Evolutionary conservation across 2,797 vertebrate genomes (phyloP).

Genomic region (Rhyacichthys aspro): DNA sequence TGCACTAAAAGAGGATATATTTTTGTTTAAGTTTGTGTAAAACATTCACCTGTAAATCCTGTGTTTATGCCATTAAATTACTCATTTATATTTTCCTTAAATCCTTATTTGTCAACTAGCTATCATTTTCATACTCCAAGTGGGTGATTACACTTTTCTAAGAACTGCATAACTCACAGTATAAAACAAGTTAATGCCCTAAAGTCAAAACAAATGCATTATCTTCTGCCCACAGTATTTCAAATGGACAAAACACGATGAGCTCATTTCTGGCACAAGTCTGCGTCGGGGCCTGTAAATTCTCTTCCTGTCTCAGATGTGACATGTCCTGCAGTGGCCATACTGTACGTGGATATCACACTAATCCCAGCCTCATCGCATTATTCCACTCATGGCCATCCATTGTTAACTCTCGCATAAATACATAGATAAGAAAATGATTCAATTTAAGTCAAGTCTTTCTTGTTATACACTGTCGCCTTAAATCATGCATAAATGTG

Average conservation of each 20-base stretch:
- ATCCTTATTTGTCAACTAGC: too few relatives aligned
- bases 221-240: background rate
- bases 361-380: conserved; percentile 62
- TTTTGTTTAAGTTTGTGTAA: too few relatives aligned
- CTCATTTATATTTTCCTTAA: too few relatives aligned
- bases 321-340: conserved; percentile 17
- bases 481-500: conserved; percentile 84
- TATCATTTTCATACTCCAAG: too few relatives aligned
- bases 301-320: conserved; percentile 23
- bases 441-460: conserved; percentile 80
- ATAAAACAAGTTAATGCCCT: conserved; percentile 5
- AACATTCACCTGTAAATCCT: too few relatives aligned
- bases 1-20: too few relatives aligned
- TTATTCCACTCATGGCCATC: conserved; percentile 64
- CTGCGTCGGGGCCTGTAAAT: conserved; percentile 19
- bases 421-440: conserved; percentile 82
- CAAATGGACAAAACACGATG: conserved; percentile 12
- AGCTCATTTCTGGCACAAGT: conserved; percentile 20
- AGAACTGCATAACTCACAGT: conserved; percentile 29
- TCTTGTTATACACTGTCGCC: conserved; percentile 76
- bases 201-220: conserved; percentile 10
- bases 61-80: too few relatives aligned
- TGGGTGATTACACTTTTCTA: background rate
- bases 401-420: conserved; percentile 80
- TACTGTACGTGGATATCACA: conserved; percentile 41